phyloP scores from a whole-genome alignment of 2,113 vertebrate species.

The Pseudorasbora parva region DNA sequence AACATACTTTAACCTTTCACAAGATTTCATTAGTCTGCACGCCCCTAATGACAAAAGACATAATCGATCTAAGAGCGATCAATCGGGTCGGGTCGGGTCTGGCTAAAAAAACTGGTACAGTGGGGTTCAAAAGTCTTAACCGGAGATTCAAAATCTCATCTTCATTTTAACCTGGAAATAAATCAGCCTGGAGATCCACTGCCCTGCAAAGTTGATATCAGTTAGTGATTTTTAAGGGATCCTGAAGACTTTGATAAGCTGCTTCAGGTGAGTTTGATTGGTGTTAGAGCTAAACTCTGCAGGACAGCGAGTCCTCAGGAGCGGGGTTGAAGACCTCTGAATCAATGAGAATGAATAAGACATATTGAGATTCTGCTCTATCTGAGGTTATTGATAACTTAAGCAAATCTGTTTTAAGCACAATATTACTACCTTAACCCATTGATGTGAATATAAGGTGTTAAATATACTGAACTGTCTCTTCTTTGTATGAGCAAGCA shows the following conservation, averaged over 20 bases:
- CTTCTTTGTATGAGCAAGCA: background rate
- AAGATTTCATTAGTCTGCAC: slow-evolving; percentile 47
- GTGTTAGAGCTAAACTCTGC: no score
- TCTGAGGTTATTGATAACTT: background rate
- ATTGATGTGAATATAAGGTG: background rate
- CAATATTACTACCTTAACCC: background rate
- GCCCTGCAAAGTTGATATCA: no score
- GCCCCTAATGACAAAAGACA: slow-evolving; percentile 32
- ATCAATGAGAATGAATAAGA: no score
- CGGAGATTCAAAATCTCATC: background rate
- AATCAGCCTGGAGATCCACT: background rate
- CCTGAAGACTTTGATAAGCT: no score
- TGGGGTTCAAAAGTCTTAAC: background rate
- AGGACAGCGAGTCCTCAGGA: no score
- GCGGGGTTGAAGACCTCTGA: no score
- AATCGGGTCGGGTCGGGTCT: no score
- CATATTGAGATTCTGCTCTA: background rate
- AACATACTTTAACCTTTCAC: slow-evolving; percentile 50
- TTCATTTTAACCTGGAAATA: background rate
- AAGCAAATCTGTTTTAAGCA: background rate
- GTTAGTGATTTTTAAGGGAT: no score
- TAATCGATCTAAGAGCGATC: slow-evolving; percentile 37
- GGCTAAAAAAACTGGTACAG: background rate
- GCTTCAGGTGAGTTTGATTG: no score
- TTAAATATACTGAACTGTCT: background rate